Conservation (phyloP, 2,888 invertebrate genomes). For the Selenia dentaria region DNA sequence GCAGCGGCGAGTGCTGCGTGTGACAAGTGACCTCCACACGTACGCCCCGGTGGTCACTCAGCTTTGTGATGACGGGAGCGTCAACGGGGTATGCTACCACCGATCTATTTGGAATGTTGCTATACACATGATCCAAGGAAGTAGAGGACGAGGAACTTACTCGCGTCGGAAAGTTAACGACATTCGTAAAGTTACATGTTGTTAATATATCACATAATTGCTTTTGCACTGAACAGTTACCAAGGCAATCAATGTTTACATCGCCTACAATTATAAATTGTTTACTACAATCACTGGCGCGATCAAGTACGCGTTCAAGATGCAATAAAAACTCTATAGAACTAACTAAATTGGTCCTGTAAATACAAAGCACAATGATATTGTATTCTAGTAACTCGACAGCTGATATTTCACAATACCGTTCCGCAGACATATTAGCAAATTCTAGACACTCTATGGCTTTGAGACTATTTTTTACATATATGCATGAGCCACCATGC, state of each 20-base stretch:
- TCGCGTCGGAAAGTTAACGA: too few relatives aligned
- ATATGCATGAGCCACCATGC: neutral
- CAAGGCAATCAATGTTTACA: neutral
- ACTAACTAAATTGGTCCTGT: neutral
- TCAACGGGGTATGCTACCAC: too few relatives aligned
- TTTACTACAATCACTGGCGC: neutral
- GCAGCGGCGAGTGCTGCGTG: too few relatives aligned
- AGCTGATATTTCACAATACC: neutral
- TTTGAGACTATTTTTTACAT: neutral
- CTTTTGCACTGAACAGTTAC: neutral
- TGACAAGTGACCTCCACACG: neutral
- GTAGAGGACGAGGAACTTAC: too few relatives aligned
- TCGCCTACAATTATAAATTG: neutral
- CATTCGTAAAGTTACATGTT: neutral
- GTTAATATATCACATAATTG: neutral
- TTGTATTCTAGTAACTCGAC: neutral
- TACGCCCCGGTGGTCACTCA: too few relatives aligned
- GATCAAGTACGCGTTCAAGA: neutral
- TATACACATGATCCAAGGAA: too few relatives aligned
- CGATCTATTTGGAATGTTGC: too few relatives aligned
- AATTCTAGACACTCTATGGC: neutral
- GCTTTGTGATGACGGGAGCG: too few relatives aligned
- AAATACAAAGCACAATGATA: neutral
- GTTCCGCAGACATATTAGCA: neutral
- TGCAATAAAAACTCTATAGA: neutral